These are phyloP conservation scores for Tursiops truncatus DNA, from an alignment of 2,113 vertebrate species.

Conservation along the genomic window DNA sequence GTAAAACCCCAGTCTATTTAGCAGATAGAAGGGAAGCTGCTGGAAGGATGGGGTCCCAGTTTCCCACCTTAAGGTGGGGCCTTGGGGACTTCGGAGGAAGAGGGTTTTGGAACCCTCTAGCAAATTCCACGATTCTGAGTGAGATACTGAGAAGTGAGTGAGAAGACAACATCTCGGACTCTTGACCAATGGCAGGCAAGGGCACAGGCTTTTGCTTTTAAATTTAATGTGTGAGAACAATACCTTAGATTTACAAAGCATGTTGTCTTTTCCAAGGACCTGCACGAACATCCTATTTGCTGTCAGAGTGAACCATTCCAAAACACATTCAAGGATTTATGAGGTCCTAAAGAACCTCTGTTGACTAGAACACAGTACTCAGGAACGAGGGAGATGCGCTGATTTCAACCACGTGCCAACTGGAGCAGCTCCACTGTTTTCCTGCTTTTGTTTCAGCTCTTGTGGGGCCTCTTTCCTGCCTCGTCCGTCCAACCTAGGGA, in stretches of 20 bases:
- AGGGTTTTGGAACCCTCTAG: not conserved
- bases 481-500: not conserved
- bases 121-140: not conserved
- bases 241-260: not conserved
- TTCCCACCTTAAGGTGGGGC: not conserved
- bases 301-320: slow-evolving; percentile 16
- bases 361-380: not conserved
- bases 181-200: not conserved
- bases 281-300: slow-evolving; percentile 13
- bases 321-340: not conserved
- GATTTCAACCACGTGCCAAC: not conserved
- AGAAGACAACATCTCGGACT: not conserved
- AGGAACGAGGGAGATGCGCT: not conserved
- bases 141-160: not conserved
- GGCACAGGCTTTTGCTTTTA: not conserved
- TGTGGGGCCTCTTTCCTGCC: not conserved
- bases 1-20: not conserved
- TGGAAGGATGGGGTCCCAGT: not conserved
- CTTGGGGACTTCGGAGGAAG: not conserved
- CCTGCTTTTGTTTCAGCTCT: not conserved
- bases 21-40: not conserved
- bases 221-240: not conserved
- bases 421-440: rapidly evolving
- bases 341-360: not conserved
- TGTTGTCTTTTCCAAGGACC: not conserved